phyloP scores from a whole-genome alignment of 2,113 vertebrate genomes.

The Labrus mixtus region DNA sequence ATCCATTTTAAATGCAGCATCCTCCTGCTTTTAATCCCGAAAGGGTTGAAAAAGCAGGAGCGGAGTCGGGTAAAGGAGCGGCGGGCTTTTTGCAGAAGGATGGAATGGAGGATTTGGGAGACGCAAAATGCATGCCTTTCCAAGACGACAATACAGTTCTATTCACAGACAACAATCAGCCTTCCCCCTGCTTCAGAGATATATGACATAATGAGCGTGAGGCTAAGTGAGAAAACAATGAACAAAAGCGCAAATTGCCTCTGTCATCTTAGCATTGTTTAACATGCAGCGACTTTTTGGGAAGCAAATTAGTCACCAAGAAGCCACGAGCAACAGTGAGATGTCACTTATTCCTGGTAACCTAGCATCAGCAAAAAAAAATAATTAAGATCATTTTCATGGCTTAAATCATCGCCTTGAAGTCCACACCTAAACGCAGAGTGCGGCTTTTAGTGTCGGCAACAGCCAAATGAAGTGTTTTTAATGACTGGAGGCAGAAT shows the following conservation, averaged over 20 bases:
- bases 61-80: conserved; percentile 46
- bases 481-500: conserved; percentile 68
- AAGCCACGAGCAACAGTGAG: background rate
- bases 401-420: conserved; percentile 27
- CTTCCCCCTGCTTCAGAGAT: conserved; percentile 19
- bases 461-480: conserved; percentile 53
- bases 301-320: conserved; percentile 19
- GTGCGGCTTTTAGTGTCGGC: conserved; percentile 28
- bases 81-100: conserved; percentile 21
- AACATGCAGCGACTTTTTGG: conserved; percentile 26
- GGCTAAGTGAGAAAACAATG: conserved; percentile 48
- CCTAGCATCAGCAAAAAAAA: conserved; percentile 3
- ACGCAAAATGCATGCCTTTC: conserved; percentile 52
- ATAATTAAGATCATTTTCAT: conserved; percentile 7
- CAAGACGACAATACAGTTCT: conserved; percentile 60
- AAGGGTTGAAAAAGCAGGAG: conserved; percentile 15
- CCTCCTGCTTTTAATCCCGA: conserved; percentile 43
- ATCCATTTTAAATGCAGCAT: conserved; percentile 62
- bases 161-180: conserved; percentile 55
- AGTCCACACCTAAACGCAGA: conserved; percentile 18
- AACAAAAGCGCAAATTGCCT: conserved; percentile 28
- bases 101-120: conserved; percentile 57
- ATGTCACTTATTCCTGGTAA: conserved; percentile 7
- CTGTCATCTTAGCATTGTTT: conserved; percentile 37
- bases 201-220: conserved; percentile 25